These are phyloP conservation scores for Chirona hameri DNA, from an alignment of 2,888 invertebrate species.

Conservation along the genomic window DNA sequence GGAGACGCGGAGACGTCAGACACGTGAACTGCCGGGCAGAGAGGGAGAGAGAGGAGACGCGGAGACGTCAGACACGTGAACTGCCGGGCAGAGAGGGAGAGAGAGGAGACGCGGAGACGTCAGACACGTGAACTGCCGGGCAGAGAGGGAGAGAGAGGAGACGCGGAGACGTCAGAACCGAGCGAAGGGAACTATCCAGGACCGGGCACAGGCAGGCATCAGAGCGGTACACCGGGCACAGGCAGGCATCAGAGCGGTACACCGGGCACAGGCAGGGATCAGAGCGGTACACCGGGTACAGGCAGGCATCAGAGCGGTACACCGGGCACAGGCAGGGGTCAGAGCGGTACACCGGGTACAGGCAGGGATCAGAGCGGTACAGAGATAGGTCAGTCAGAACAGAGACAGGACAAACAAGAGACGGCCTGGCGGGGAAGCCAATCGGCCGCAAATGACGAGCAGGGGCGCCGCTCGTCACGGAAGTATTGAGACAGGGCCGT, in stretches of 20 bases:
- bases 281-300: neutral
- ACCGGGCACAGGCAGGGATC: neutral
- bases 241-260: no score
- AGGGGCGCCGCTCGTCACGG: no score
- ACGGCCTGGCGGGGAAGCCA: no score
- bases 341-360: neutral
- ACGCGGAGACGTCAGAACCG: no score
- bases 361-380: no score
- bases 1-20: conserved; percentile 31
- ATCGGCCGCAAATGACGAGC: no score
- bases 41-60: neutral
- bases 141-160: no score
- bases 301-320: no score
- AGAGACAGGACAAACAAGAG: no score
- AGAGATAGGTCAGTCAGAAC: no score
- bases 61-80: conserved; percentile 31
- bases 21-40: conserved; percentile 8
- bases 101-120: neutral
- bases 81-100: neutral
- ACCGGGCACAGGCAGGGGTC: neutral
- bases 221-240: neutral
- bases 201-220: neutral
- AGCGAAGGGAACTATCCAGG: no score
- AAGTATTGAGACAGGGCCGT: no score
- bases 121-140: neutral